Percentiles rank a stretch among this genome's conserved stretches.
Evolutionary conservation across 37 sponge, comb jelly and placozoan species (phyloP).

Genomic region (Diacarnus erythraeanus): DNA sequence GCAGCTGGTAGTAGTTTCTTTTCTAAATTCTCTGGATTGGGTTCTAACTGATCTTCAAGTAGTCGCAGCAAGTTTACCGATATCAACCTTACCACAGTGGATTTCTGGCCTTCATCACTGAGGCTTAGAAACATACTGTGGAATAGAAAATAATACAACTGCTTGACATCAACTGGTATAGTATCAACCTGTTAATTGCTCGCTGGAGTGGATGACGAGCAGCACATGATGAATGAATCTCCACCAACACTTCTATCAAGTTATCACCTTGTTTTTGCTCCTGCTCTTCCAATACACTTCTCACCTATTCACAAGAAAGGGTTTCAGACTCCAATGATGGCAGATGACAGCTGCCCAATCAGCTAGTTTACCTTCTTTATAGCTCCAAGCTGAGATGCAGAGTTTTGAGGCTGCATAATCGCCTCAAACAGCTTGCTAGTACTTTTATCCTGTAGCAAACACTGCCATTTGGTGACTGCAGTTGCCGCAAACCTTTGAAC

Average conservation of each 20-base stretch:
- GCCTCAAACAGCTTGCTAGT: neutral
- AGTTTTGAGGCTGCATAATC: neutral
- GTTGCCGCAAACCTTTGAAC: conserved; percentile 8
- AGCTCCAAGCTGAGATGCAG: neutral
- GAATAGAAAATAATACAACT: too few species aligned
- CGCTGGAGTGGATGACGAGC: conserved; percentile 67
- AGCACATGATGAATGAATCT: conserved; percentile 52
- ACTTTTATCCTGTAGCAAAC: neutral
- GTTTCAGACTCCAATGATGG: too few species aligned
- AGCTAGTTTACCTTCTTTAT: neutral
- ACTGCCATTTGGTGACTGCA: neutral
- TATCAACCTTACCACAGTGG: neutral
- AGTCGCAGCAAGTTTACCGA: neutral
- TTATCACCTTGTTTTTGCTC: neutral
- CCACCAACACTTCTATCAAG: conserved; percentile 24
- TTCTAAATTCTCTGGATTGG: neutral
- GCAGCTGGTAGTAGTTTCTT: neutral
- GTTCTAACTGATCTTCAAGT: neutral
- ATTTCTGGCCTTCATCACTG: neutral
- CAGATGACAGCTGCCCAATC: neutral
- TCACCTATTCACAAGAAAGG: neutral
- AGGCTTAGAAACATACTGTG: conserved; percentile 30
- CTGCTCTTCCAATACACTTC: neutral
- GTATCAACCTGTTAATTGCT: conserved; percentile 36
- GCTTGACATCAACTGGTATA: too few species aligned